Conservation (phyloP, 2,888 invertebrate genomes). For the Ectemnius lituratus region DNA sequence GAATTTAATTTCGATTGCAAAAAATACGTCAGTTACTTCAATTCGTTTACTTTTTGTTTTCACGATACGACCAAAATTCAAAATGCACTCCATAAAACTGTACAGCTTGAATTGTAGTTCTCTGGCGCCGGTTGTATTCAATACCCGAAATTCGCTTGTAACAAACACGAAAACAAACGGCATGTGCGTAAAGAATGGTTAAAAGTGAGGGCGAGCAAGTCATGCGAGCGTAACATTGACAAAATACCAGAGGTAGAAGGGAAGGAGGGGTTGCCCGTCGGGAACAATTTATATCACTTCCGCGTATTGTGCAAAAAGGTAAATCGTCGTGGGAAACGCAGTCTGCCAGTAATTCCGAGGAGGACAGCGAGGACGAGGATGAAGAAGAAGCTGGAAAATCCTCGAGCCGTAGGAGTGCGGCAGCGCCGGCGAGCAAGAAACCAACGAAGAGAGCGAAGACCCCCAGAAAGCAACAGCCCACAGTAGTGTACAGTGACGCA, state of each 20-base stretch:
- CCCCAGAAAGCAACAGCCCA: constrained; percentile 47
- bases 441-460: constrained; percentile 41
- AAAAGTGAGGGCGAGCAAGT: too few species aligned
- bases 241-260: not conserved
- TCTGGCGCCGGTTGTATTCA: too few species aligned
- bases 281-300: constrained; percentile 46
- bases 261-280: constrained; percentile 28
- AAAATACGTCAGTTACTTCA: too few species aligned
- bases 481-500: constrained; percentile 69
- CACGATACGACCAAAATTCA: too few species aligned
- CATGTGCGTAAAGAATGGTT: too few species aligned
- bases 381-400: constrained; percentile 59
- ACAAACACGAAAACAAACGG: too few species aligned
- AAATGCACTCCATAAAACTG: too few species aligned
- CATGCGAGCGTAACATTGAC: constrained; percentile 9
- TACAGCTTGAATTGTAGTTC: too few species aligned
- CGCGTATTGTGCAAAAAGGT: constrained; percentile 55
- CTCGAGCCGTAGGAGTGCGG: constrained; percentile 45
- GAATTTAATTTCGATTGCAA: too few species aligned
- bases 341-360: constrained; percentile 67
- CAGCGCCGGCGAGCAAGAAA: constrained; percentile 47
- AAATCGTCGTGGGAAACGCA: constrained; percentile 72
- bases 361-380: constrained; percentile 59
- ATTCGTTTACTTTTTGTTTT: too few species aligned
- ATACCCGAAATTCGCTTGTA: too few species aligned